Percentiles rank a stretch among this genome's conserved stretches.
These are phyloP conservation scores for Neuroscelio doddi DNA, from an alignment of 2,888 invertebrate species.

Conservation along the genomic window DNA sequence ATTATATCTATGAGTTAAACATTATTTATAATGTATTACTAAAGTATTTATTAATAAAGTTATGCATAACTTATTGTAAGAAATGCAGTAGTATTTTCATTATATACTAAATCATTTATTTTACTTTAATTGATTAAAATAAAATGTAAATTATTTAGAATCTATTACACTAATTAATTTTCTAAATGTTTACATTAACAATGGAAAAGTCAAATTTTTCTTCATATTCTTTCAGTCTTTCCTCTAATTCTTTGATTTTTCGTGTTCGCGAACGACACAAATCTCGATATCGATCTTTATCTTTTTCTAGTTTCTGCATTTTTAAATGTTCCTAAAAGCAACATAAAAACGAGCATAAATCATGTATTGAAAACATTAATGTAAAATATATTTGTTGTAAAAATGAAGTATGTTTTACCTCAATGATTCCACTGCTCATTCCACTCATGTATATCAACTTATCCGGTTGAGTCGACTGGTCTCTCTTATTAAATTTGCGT, in stretches of 20 bases:
- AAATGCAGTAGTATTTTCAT: too few relatives aligned
- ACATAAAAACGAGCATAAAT: not conserved
- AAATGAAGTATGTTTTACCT: constrained; percentile 46
- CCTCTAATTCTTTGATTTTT: not conserved
- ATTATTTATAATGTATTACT: too few relatives aligned
- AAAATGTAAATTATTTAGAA: too few relatives aligned
- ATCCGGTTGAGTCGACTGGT: constrained; percentile 58
- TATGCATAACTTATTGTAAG: too few relatives aligned
- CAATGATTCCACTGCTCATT: constrained; percentile 54
- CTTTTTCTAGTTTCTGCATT: constrained; percentile 74
- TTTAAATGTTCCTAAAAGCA: constrained; percentile 73
- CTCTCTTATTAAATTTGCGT: constrained; percentile 52
- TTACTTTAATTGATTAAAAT: too few relatives aligned
- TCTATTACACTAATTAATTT: too few relatives aligned
- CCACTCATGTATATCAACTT: constrained; percentile 48
- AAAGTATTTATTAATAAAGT: too few relatives aligned
- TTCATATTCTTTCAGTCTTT: not conserved
- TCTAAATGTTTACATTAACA: too few relatives aligned
- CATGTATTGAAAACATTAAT: too few relatives aligned
- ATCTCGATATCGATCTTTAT: constrained; percentile 72
- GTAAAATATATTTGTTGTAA: too few relatives aligned
- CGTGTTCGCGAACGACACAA: constrained; percentile 72
- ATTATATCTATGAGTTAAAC: too few relatives aligned
- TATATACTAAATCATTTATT: too few relatives aligned
- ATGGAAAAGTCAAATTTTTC: not conserved